Percentiles rank a stretch among this genome's conserved stretches.
phyloP scores from a whole-genome alignment of 2,888 invertebrate species.

The Disparrhopalites patrizii region DNA sequence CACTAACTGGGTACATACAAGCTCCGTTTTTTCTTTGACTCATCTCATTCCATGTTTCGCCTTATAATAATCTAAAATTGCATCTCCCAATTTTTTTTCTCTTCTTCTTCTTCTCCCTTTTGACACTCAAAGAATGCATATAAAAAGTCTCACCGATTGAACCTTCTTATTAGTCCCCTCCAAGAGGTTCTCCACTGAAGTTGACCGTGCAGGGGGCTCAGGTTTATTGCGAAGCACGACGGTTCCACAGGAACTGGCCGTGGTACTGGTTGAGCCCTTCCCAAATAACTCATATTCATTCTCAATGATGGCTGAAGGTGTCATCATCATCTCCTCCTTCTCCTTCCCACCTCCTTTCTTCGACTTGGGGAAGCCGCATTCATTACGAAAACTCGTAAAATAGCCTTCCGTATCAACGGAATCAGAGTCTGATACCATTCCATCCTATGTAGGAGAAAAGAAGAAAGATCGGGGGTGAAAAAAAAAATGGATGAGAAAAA shows the following conservation, averaged over 20 bases:
- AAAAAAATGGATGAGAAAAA: not conserved
- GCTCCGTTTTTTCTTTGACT: too few relatives aligned
- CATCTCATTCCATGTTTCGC: not conserved
- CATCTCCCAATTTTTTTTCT: too few relatives aligned
- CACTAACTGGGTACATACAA: too few relatives aligned
- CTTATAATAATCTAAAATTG: not conserved
- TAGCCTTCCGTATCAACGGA: conserved; percentile 85
- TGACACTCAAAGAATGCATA: too few relatives aligned
- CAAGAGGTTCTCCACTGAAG: conserved; percentile 32
- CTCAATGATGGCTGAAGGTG: conserved; percentile 60
- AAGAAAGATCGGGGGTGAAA: not conserved
- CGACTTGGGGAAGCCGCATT: conserved; percentile 68
- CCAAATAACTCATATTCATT: conserved; percentile 88
- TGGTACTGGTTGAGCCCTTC: conserved; percentile 85
- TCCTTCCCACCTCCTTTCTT: conserved; percentile 64
- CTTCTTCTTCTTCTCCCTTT: too few relatives aligned
- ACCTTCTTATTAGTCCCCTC: conserved; percentile 32
- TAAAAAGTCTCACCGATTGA: conserved; percentile 6
- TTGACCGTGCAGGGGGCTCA: conserved; percentile 42
- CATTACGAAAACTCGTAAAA: conserved; percentile 95
- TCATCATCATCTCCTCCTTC: conserved; percentile 52
- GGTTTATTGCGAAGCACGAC: conserved; percentile 54
- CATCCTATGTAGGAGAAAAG: conserved; percentile 37
- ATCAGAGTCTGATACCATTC: conserved; percentile 48
- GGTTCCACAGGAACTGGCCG: conserved; percentile 84